A percentile compares a stretch with the other conserved stretches of the same genome.
These are phyloP conservation scores for Mercenaria mercenaria DNA, from an alignment of 1,140 invertebrate species.

Conservation along the genomic window DNA sequence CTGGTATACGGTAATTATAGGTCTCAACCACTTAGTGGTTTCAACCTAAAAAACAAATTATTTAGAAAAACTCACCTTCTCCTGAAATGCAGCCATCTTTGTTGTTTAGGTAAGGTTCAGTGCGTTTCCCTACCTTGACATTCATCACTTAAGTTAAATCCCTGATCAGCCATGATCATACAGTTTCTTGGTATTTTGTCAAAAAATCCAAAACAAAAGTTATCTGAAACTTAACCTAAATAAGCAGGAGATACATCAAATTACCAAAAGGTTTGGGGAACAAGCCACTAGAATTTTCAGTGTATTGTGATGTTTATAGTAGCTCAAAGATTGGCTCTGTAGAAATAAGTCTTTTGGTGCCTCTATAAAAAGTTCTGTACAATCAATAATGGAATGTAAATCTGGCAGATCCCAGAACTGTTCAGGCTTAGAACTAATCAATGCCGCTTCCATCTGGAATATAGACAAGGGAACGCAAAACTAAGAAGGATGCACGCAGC, in stretches of 20 bases:
- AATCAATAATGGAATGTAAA: conserved; percentile 57
- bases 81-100: no score
- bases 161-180: conserved; percentile 62
- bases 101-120: no score
- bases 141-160: conserved; percentile 41
- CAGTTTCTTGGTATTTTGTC: conserved; percentile 8
- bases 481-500: conserved; percentile 20
- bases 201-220: conserved; percentile 42
- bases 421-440: conserved; percentile 42
- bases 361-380: conserved; percentile 45
- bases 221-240: conserved; percentile 25
- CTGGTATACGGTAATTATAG: no score
- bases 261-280: conserved; percentile 38
- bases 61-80: no score
- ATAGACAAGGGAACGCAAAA: conserved; percentile 13
- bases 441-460: background rate
- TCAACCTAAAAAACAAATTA: no score
- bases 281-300: conserved; percentile 39
- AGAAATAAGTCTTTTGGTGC: conserved; percentile 47
- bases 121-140: conserved; percentile 26
- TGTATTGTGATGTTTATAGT: conserved; percentile 63
- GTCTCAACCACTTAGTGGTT: no score
- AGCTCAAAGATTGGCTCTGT: conserved; percentile 47
- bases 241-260: conserved; percentile 40
- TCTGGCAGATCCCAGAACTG: conserved; percentile 20